Percentiles rank a stretch among this genome's conserved stretches.
Conservation (phyloP, 2,797 vertebrate genomes). For the Pteronotus mesoamericanus region DNA sequence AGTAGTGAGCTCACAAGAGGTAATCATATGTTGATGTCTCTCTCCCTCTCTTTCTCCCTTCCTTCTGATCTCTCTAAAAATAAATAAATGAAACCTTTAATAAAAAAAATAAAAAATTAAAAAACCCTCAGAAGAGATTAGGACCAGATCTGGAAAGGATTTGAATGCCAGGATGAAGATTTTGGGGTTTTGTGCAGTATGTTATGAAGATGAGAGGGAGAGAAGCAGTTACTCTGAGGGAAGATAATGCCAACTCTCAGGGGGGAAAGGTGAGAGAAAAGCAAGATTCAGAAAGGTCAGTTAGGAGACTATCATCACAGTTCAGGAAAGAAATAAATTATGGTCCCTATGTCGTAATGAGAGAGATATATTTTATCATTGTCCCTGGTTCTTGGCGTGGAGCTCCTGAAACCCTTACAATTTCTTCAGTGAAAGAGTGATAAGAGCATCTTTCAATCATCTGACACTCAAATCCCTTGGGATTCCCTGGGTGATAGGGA, state of each 20-base stretch:
- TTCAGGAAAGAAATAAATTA: not conserved
- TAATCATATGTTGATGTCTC: too few relatives aligned
- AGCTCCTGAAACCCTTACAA: not conserved
- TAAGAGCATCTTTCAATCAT: not conserved
- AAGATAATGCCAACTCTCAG: not conserved
- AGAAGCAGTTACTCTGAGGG: rapidly evolving
- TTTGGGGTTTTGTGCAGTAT: not conserved
- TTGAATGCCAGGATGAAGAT: not conserved
- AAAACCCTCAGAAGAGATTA: too few relatives aligned
- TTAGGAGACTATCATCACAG: not conserved
- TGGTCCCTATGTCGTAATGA: not conserved
- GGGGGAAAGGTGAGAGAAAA: not conserved
- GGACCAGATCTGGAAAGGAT: not conserved
- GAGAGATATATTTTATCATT: not conserved
- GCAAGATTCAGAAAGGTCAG: not conserved
- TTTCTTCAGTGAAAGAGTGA: not conserved
- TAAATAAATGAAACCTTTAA: too few relatives aligned
- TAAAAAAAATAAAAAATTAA: too few relatives aligned
- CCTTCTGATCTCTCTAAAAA: too few relatives aligned
- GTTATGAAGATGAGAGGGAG: not conserved
- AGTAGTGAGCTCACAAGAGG: too few relatives aligned
- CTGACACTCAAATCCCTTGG: not conserved
- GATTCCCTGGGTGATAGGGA: not conserved
- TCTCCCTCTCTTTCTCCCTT: too few relatives aligned
- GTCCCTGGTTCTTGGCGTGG: not conserved